These are phyloP conservation scores for Monochamus alternatus DNA, from an alignment of 2,888 invertebrate species.

Conservation along the genomic window DNA sequence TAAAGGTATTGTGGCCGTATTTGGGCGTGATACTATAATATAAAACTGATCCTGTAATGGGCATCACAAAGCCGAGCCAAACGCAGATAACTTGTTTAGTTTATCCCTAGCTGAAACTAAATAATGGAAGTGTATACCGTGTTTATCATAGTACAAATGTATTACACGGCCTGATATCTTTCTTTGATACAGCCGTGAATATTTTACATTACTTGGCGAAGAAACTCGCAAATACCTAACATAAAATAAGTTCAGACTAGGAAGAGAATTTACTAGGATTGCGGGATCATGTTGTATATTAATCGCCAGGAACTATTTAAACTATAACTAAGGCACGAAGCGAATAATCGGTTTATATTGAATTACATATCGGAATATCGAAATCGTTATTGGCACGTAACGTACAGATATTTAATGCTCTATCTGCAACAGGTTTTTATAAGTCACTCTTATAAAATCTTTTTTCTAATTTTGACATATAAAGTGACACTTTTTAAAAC, in stretches of 20 bases:
- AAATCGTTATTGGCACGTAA: not conserved
- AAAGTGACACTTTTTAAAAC: too few species aligned
- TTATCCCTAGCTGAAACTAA: constrained; percentile 32
- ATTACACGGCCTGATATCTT: constrained; percentile 51
- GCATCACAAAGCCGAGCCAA: constrained; percentile 22
- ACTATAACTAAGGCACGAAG: constrained; percentile 51
- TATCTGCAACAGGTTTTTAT: too few species aligned
- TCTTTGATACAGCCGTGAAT: constrained; percentile 48
- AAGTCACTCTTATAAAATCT: too few species aligned
- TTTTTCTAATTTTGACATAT: too few species aligned
- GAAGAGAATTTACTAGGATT: constrained; percentile 51
- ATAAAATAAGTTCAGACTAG: constrained; percentile 51
- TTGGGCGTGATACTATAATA: constrained; percentile 8
- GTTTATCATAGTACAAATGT: constrained; percentile 54
- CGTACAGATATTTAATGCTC: too few species aligned
- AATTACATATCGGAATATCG: constrained; percentile 28
- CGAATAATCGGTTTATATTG: constrained; percentile 56
- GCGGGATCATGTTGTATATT: constrained; percentile 54
- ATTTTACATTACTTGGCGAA: constrained; percentile 54
- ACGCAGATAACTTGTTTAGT: constrained; percentile 31
- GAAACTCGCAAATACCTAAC: constrained; percentile 44
- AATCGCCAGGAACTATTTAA: constrained; percentile 48
- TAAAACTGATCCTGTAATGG: constrained; percentile 16
- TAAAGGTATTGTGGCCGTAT: constrained; percentile 4
- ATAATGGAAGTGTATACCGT: constrained; percentile 42